A percentile compares a stretch with the other conserved stretches of the same genome.
phyloP scores from a whole-genome alignment of 2,113 vertebrate genomes.

The Corynorhinus townsendii region DNA sequence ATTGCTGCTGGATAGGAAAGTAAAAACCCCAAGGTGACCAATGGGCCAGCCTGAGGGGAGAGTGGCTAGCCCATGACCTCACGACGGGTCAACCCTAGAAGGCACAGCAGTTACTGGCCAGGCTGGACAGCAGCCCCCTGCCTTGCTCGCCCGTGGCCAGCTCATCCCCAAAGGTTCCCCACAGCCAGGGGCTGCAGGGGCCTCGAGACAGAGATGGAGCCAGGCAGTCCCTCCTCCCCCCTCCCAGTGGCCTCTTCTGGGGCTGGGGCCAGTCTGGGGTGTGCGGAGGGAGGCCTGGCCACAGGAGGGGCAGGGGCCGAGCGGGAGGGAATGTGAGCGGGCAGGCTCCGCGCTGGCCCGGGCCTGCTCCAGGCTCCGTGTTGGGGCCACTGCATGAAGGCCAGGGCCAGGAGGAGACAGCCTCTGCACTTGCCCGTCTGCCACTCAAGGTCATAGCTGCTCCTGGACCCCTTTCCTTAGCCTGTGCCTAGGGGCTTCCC shows the following conservation, averaged over 20 bases:
- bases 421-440: not conserved
- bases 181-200: not conserved
- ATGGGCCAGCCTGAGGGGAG: not conserved
- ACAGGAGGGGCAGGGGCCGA: not conserved
- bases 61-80: not conserved
- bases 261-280: not conserved
- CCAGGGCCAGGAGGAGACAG: not conserved
- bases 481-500: not conserved
- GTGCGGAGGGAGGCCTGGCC: not conserved
- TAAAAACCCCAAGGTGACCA: slow-evolving; percentile 20
- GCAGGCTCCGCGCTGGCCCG: not conserved
- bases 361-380: not conserved
- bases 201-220: not conserved
- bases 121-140: not conserved
- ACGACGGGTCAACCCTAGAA: slow-evolving; percentile 29
- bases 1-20: slow-evolving; percentile 58
- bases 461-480: not conserved
- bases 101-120: slow-evolving; percentile 61
- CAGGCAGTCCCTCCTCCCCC: accelerated
- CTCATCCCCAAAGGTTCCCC: not conserved
- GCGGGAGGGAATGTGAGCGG: not conserved
- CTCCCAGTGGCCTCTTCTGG: not conserved
- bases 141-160: not conserved
- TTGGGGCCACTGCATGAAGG: not conserved
- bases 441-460: not conserved